Conservation (phyloP, 2,797 vertebrate genomes). For the Anabas testudineus region DNA sequence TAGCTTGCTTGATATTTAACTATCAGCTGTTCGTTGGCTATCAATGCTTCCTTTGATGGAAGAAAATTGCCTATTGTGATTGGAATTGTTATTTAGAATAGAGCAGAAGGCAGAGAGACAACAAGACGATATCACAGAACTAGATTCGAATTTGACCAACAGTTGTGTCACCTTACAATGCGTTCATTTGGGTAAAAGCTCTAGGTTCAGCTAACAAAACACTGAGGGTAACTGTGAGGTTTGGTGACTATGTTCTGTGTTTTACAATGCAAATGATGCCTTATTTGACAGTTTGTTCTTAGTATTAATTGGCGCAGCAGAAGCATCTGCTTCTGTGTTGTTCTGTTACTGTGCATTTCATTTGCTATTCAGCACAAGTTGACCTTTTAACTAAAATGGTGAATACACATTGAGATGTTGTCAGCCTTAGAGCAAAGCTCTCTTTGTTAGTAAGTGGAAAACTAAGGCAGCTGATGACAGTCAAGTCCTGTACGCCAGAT, state of each 20-base stretch:
- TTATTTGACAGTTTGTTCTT: not conserved
- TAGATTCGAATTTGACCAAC: too few relatives aligned
- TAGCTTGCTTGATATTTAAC: not conserved
- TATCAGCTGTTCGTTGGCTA: not conserved
- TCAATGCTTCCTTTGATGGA: not conserved
- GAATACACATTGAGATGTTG: not conserved
- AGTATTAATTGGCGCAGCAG: constrained; percentile 1
- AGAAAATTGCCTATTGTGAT: not conserved
- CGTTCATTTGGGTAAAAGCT: too few relatives aligned
- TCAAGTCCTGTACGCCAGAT: not conserved
- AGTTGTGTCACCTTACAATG: too few relatives aligned
- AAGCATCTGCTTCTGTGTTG: not conserved
- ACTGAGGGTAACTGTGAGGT: not conserved
- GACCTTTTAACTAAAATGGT: not conserved
- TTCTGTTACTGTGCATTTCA: not conserved
- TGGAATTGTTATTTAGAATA: not conserved
- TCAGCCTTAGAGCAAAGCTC: not conserved
- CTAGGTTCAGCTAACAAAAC: not conserved
- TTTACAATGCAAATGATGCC: not conserved
- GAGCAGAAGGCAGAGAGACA: too few relatives aligned
- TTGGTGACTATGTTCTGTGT: not conserved
- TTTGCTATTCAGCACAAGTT: not conserved
- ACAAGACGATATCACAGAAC: too few relatives aligned
- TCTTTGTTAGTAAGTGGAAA: not conserved
- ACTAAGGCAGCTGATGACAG: constrained; percentile 1